Evolutionary conservation across 2,797 vertebrate genomes (phyloP).

Genomic region (Pelobates cultripes): DNA sequence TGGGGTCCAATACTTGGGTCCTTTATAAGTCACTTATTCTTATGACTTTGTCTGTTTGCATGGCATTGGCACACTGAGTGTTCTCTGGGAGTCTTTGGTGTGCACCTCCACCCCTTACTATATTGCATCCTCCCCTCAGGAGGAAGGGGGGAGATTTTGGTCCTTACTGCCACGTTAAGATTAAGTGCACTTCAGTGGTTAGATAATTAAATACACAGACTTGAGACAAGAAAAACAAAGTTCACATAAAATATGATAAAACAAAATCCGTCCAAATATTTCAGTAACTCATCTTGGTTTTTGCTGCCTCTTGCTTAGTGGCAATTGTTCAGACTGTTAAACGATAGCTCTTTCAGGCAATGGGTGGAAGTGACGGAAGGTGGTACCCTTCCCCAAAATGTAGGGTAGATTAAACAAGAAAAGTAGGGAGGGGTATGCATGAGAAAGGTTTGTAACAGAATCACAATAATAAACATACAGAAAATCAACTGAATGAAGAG

Average conservation of each 20-base stretch:
- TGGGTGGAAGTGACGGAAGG: background rate
- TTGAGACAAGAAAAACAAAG: constrained; percentile 34
- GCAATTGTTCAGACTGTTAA: constrained; percentile 13
- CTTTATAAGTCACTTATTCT: constrained; percentile 25
- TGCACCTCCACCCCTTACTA: constrained; percentile 19
- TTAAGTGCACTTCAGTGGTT: constrained; percentile 59
- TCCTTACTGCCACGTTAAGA: constrained; percentile 46
- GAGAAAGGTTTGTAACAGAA: constrained; percentile 51
- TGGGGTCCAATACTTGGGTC: constrained; percentile 49
- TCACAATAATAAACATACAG: constrained; percentile 27
- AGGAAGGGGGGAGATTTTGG: constrained; percentile 26
- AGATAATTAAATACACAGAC: constrained; percentile 50
- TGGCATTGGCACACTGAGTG: constrained; percentile 38
- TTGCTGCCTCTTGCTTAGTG: constrained; percentile 9
- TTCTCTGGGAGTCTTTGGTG: constrained; percentile 53
- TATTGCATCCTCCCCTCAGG: background rate
- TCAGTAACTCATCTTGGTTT: constrained; percentile 43
- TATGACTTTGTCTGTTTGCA: constrained; percentile 37
- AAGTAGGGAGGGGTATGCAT: background rate
- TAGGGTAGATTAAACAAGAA: background rate
- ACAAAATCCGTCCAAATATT: constrained; percentile 37
- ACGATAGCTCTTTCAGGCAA: background rate
- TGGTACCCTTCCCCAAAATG: constrained; percentile 3
- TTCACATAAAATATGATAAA: constrained; percentile 37
- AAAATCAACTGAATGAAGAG: constrained; percentile 40